Base-by-base conservation (phyloP, 2,888 invertebrate species). In the Drosophila suboccidentalis region DNA sequence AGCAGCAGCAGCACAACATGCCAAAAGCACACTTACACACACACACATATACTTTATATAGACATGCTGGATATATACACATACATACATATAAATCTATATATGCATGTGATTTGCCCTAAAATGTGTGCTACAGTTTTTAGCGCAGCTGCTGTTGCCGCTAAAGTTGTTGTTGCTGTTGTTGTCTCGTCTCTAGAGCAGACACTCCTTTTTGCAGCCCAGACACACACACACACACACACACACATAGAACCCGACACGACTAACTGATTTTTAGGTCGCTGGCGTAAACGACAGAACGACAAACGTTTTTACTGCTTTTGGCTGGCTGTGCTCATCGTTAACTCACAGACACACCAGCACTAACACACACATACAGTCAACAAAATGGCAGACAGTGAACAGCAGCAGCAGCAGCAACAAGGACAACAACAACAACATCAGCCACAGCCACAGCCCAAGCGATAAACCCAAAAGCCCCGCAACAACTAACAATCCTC, bases 251-350 rank as follows among this genome's bases (percentile, higher is more conserved):
- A 68, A 46, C 44, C 57, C 66, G 34, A 57, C 39, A 71, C 71
- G 75, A 78, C 84, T 84, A 87, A 84, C 76, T 78, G 90, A 82
- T 89, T 89, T 89, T 89, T 90, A 82, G 89, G 89, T 89, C 90
- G 90, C 80, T 83, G 79, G 88, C 71, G 88, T 62, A 75, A 89
- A 69, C 87, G 89, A 74, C 87, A 72, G 78, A 87, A 61, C 80
- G 86, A 67, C 90, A 57, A 82, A 71, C 82, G 57, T 75, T 76
- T 75, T 76, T 64, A 54, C 63, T 62, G 75, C 60, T 68, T 32
- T 32, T 58, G 68, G 58, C 62, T 66, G 84, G 66, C 66, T 71
- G 80, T 54, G 72, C 72, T 77, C 77, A 68, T 59, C 83, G 72
- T 74, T 80, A 72, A 62, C 71, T 41, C 70, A 65, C 64, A 72